Evolutionary conservation across 2,113 vertebrate genomes (phyloP).

Genomic region (Lycocorax pyrrhopterus): DNA sequence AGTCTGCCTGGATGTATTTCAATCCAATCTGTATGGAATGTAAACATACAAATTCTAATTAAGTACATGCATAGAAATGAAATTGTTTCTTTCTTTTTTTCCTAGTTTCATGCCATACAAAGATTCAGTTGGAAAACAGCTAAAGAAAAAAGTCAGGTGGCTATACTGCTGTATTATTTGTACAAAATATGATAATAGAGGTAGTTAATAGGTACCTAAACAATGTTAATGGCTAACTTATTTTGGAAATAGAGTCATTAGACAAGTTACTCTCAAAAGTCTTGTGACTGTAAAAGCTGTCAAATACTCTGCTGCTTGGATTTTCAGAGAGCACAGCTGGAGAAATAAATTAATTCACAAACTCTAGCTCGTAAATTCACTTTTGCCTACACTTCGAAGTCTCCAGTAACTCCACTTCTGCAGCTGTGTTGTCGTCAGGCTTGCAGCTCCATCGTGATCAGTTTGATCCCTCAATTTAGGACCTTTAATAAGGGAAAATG

Average conservation of each 20-base stretch:
- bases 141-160: not conserved
- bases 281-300: not conserved
- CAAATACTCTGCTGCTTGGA: not conserved
- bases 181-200: not conserved
- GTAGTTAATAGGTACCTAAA: slow-evolving; percentile 36
- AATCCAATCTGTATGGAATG: not conserved
- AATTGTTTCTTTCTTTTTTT: not conserved
- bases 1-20: not conserved
- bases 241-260: slow-evolving; percentile 18
- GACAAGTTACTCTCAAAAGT: not conserved
- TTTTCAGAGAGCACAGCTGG: not conserved
- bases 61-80: not conserved
- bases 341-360: not conserved
- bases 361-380: not conserved
- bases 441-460: not conserved
- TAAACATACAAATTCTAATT: not conserved
- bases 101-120: not conserved
- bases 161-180: not conserved
- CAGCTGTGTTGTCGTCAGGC: not conserved
- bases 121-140: not conserved
- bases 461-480: not conserved
- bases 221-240: slow-evolving; percentile 37
- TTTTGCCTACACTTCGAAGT: not conserved
- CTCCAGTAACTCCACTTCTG: not conserved
- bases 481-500: not conserved